Evolutionary conservation across 2,797 vertebrate species (phyloP).

Genomic region (Nasua narica): DNA sequence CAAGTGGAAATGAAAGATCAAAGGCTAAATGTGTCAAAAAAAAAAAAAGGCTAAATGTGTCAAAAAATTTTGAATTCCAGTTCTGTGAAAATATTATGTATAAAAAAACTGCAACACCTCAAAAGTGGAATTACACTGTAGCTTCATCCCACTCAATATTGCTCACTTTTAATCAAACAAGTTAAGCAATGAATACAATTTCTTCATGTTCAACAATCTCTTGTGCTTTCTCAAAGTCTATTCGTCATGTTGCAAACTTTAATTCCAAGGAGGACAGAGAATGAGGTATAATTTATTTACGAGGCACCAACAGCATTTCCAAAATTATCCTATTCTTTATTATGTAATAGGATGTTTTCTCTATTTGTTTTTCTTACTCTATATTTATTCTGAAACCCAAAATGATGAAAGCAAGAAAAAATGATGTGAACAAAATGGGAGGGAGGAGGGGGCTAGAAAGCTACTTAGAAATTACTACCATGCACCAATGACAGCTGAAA

Average conservation of each 20-base stretch:
- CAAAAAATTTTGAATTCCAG: not conserved
- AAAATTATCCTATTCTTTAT: slow-evolving; percentile 44
- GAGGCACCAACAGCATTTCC: slow-evolving; percentile 10
- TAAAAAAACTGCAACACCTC: not conserved
- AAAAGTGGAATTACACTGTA: not conserved
- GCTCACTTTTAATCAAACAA: not conserved
- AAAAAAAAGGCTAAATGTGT: not conserved
- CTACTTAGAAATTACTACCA: slow-evolving; percentile 44
- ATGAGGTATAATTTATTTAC: slow-evolving; percentile 24
- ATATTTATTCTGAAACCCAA: slow-evolving; percentile 59
- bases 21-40: not conserved
- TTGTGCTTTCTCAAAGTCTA: slow-evolving; percentile 35
- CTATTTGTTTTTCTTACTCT: slow-evolving; percentile 56
- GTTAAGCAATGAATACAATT: not conserved
- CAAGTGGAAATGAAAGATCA: not conserved
- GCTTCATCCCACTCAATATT: not conserved
- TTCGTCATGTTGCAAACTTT: not conserved
- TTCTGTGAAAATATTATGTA: slow-evolving; percentile 27
- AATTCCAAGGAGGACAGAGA: slow-evolving; percentile 26
- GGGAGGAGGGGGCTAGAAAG: not conserved
- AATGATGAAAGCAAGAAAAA: slow-evolving; percentile 49
- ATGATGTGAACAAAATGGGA: slow-evolving; percentile 31
- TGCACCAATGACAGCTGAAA: slow-evolving; percentile 39
- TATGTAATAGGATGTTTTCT: not conserved
- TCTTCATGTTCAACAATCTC: not conserved